These are phyloP conservation scores for Leucozona laternaria DNA, from an alignment of 2,888 invertebrate species.

Conservation along the genomic window DNA sequence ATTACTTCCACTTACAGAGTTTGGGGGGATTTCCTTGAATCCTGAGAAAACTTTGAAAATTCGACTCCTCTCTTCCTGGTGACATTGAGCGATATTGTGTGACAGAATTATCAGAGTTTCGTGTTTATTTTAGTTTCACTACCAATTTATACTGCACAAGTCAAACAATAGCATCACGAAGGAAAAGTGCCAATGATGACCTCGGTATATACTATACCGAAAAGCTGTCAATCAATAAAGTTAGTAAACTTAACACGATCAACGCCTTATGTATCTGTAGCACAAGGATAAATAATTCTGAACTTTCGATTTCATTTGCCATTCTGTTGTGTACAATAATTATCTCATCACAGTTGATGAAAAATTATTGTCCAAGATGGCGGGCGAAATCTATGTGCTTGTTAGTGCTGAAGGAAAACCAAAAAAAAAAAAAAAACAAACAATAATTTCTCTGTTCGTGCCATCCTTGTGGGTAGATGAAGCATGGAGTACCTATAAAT, in stretches of 20 bases:
- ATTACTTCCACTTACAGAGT: conserved; percentile 45
- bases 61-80: conserved; percentile 2
- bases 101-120: conserved; percentile 55
- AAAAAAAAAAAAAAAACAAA: conserved; percentile 40
- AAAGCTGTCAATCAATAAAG: conserved; percentile 49
- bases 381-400: conserved; percentile 44
- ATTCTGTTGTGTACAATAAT: conserved; percentile 45
- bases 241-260: conserved; percentile 13
- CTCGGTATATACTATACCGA: conserved; percentile 6
- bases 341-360: conserved; percentile 36
- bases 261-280: conserved; percentile 1
- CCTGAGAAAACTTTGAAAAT: conserved; percentile 39
- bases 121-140: conserved; percentile 47
- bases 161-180: neutral
- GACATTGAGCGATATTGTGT: conserved; percentile 64
- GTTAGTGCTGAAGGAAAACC: conserved; percentile 24
- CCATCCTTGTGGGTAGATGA: conserved; percentile 38
- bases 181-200: neutral
- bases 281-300: conserved; percentile 15
- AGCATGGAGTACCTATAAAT: conserved; percentile 44
- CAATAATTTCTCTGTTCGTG: conserved; percentile 69
- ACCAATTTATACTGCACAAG: conserved; percentile 44
- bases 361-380: conserved; percentile 27
- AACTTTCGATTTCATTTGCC: conserved; percentile 49
- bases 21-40: conserved; percentile 55